These are phyloP conservation scores for Poecilia latipinna DNA, from an alignment of 2,113 vertebrate genomes.

Conservation along the genomic window DNA sequence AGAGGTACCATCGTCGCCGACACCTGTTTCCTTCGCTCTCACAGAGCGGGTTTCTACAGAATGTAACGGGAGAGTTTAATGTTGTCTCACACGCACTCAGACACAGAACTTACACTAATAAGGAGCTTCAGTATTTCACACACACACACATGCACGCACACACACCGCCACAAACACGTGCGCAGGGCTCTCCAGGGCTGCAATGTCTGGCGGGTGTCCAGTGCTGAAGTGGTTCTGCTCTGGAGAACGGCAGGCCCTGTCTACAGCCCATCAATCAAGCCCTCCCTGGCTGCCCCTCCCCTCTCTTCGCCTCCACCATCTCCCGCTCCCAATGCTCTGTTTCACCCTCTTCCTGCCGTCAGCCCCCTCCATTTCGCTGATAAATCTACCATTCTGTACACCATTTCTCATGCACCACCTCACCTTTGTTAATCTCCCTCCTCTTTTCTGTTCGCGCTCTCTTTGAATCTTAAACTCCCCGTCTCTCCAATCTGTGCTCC, in stretches of 20 bases:
- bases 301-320: conserved; percentile 4
- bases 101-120: not conserved
- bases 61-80: conserved; percentile 28
- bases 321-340: conserved; percentile 18
- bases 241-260: conserved; percentile 56
- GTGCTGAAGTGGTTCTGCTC: conserved; percentile 64
- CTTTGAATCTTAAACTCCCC: conserved; percentile 61
- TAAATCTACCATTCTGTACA: conserved; percentile 48
- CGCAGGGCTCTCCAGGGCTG: conserved; percentile 47
- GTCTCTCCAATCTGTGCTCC: conserved; percentile 40
- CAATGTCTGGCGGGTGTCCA: conserved; percentile 60
- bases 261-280: conserved; percentile 67
- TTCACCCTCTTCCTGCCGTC: conserved; percentile 35
- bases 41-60: conserved; percentile 6
- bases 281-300: conserved; percentile 20
- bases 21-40: conserved; percentile 38
- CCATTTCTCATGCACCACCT: conserved; percentile 62
- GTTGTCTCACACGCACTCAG: conserved; percentile 5
- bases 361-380: conserved; percentile 29
- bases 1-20: conserved; percentile 26
- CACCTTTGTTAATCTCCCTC: conserved; percentile 67
- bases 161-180: not conserved
- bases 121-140: conserved; percentile 4
- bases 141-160: not conserved
- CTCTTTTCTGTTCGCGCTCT: conserved; percentile 23